phyloP scores from a whole-genome alignment of 2,888 invertebrate species.

The Selenia dentaria region DNA sequence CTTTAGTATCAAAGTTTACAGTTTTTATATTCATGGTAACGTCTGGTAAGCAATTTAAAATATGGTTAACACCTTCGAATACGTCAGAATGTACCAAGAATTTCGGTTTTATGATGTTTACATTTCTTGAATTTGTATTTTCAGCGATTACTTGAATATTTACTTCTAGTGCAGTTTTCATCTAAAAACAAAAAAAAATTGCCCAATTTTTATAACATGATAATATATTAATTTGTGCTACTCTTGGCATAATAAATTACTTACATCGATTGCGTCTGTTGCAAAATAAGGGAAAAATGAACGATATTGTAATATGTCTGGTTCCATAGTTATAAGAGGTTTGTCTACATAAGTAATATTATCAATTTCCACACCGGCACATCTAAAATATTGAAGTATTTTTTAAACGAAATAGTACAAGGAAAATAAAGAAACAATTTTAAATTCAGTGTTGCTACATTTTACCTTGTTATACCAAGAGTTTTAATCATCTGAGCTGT shows the following conservation, averaged over 20 bases:
- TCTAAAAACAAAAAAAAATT: conserved; percentile 40
- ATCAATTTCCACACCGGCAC: conserved; percentile 42
- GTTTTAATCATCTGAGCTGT: no score
- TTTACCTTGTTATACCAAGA: no score
- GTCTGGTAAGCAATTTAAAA: not conserved
- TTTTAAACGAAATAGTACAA: no score
- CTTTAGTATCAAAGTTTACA: no score
- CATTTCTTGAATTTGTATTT: conserved; percentile 32
- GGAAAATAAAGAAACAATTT: no score
- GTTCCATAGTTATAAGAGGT: conserved; percentile 28
- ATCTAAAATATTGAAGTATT: conserved; percentile 38
- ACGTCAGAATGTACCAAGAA: not conserved
- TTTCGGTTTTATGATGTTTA: conserved; percentile 23
- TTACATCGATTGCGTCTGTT: no score
- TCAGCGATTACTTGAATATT: conserved; percentile 52
- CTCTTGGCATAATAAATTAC: no score
- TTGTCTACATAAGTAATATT: conserved; percentile 37
- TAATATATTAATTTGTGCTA: no score
- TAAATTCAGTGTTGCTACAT: no score
- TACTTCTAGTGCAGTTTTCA: conserved; percentile 42
- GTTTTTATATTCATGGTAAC: conserved; percentile 1
- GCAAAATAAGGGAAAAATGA: conserved; percentile 43
- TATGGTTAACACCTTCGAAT: conserved; percentile 11
- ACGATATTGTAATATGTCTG: conserved; percentile 35
- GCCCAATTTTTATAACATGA: no score